Evolutionary conservation across 2,888 invertebrate genomes (phyloP), one percentile per base, ranked within the genome.

Genomic region (Stratiomys singularior): DNA sequence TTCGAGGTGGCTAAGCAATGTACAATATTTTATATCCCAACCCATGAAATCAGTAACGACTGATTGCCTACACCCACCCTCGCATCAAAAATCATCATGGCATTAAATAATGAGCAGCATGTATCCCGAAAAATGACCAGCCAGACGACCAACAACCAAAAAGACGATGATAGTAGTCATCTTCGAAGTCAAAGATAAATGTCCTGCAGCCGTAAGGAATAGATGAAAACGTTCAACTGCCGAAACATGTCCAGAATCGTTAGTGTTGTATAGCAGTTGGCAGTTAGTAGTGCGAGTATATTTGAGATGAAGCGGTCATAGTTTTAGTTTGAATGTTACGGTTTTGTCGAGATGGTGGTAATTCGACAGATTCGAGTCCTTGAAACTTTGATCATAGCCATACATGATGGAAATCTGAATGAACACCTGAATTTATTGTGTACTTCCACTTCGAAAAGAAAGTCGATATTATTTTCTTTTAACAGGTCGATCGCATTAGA

Each of bases 101-200:
- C 77, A 77, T 80, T 80, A 78, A 80, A 77, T 78, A 80, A 80
- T 80, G 80, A 78, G 76, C 52, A 69, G 78, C 78, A 79, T 79
- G 79, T 74, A 77, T 21, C 46, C 37, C 27, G 64, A 76, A 76
- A 63, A 64, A 63, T 47, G 46, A 60, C 27, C 56, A 58, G 44
- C 18, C 28, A 52, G 64, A 76, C 46, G 52, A 76, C 76, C 23
- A 76, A 63, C 28, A 76, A 15, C 47, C 37, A 18, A 37, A 37
- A 37, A 72, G 56, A 72, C 30, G 72, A 72, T 56, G 56, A 76
- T 63, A 18, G 64, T 58, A 60, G 76, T 76, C 76, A 46, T 64
- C 47, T 76, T 76, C 56, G 18, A 47, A 46, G 46, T 46, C 64
- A 44, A 63, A 64, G 76, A 76, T 76, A 76, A 76, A 76, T 76